Evolutionary conservation across 2,113 vertebrate genomes (phyloP), one percentile per base, ranked within the genome.

Genomic region (Lophochroa leadbeateri): DNA sequence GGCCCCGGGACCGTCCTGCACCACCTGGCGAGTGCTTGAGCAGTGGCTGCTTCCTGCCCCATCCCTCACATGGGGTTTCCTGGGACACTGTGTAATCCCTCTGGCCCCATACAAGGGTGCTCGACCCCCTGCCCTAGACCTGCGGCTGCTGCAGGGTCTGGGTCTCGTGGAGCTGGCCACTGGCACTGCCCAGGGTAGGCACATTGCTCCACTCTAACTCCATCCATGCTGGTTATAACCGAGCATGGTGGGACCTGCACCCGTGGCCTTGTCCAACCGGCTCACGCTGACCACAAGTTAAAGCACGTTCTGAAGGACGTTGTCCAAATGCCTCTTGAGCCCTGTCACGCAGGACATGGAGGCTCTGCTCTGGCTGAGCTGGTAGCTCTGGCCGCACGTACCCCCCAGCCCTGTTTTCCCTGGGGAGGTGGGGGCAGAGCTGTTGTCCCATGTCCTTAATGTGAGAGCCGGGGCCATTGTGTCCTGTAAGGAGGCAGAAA

Each of bases 71-170:
- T 10, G 31, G 27, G 31, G 13, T 39, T 63, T 33, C n/a, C 39
- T 37, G 63, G 43, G 10, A 35, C 29, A 8, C 12, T 3, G 3
- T 10, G 31, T 28, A 31, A 72, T 50, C 37, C 44, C 23, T n/a
- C 44, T 35, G 44, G 33, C 23, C 37, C 6, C 7, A 1, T 3
- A 9, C 0, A 0, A 49, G 41, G 43, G 15, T 2, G 5, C 47
- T 82, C 1, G 6, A 65, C 29, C 8, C 24, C 17, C 13, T 67
- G 35, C 21, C 60, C 18, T 18, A 44, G 33, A 4, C 15, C 9
- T 28, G 52, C 0, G 7, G 37, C 78, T 43, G 33, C 53, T 44
- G 37, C 21, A 6, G n/a, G 53, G 46, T 53, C 53, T 28, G 44
- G 21, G 19, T 49, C 31, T 50, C 43, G 10, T 43, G 43, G 43